These are phyloP conservation scores for Eubasilissa regina DNA, from an alignment of 1,140 invertebrate genomes.

Conservation along the genomic window DNA sequence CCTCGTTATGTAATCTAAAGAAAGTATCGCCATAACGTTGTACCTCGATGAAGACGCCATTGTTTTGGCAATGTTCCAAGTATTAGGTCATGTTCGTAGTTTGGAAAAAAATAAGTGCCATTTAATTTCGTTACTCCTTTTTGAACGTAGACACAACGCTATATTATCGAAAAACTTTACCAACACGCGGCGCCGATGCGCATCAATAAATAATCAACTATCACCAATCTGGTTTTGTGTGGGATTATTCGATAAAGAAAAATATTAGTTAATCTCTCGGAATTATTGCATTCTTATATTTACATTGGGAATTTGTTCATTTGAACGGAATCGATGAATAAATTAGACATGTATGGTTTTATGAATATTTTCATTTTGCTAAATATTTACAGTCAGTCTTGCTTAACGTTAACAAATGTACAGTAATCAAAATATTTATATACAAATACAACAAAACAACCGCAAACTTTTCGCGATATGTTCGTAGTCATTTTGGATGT, in stretches of 20 bases:
- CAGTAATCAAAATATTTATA: neutral
- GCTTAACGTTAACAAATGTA: neutral
- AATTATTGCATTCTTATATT: neutral
- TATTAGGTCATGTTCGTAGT: slow-evolving; percentile 18
- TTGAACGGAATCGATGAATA: too few relatives aligned
- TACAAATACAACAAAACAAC: neutral
- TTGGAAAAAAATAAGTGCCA: slow-evolving; percentile 14
- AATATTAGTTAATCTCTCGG: neutral
- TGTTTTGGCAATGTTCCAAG: slow-evolving; percentile 10
- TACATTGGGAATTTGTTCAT: neutral
- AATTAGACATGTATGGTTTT: neutral
- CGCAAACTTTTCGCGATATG: too few relatives aligned
- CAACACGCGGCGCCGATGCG: slow-evolving; percentile 3
- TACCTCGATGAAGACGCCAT: neutral
- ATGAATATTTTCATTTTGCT: neutral
- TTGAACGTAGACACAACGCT: neutral
- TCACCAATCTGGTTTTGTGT: neutral
- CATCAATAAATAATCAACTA: slow-evolving; percentile 20
- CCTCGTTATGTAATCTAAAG: slow-evolving; percentile 17
- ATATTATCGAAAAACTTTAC: slow-evolving; percentile 10
- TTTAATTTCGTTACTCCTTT: neutral
- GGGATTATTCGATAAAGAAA: neutral
- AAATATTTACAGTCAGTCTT: neutral
- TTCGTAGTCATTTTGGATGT: too few relatives aligned
- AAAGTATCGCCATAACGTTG: neutral